A percentile compares a stretch with the other conserved stretches of the same genome.
These are phyloP conservation scores for Gila orcuttii DNA, from an alignment of 2,113 vertebrate genomes.

Conservation along the genomic window DNA sequence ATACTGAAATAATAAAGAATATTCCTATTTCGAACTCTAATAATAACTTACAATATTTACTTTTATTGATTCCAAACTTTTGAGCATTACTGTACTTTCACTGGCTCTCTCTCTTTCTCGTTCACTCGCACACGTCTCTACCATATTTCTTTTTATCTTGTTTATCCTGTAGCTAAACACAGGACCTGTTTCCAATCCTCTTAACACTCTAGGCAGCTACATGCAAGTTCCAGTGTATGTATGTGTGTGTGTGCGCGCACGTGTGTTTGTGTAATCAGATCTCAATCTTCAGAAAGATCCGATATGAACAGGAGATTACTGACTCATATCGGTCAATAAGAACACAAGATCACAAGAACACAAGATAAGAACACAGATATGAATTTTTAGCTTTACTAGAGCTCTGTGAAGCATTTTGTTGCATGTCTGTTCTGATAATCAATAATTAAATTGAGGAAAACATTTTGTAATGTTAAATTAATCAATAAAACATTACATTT, in stretches of 20 bases:
- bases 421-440: too few species aligned
- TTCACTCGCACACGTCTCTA: not conserved
- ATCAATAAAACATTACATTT: too few species aligned
- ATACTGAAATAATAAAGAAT: not conserved
- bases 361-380: too few species aligned
- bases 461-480: too few species aligned
- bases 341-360: too few species aligned
- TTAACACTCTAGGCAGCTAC: slow-evolving; percentile 5
- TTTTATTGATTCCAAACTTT: not conserved
- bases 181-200: slow-evolving; percentile 1
- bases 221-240: not conserved
- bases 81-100: not conserved
- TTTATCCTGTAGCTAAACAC: slow-evolving; percentile 16
- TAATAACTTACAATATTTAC: not conserved
- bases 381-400: too few species aligned
- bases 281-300: slow-evolving; percentile 36
- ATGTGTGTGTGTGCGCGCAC: not conserved
- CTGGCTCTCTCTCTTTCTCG: not conserved
- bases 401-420: too few species aligned
- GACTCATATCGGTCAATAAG: slow-evolving; percentile 33
- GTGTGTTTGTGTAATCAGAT: slow-evolving; percentile 44
- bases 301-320: slow-evolving; percentile 50
- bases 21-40: not conserved
- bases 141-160: slow-evolving; percentile 22
- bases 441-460: too few species aligned